Evolutionary conservation across 1,140 invertebrate genomes (phyloP).

Genomic region (Meloidogyne chitwoodi): DNA sequence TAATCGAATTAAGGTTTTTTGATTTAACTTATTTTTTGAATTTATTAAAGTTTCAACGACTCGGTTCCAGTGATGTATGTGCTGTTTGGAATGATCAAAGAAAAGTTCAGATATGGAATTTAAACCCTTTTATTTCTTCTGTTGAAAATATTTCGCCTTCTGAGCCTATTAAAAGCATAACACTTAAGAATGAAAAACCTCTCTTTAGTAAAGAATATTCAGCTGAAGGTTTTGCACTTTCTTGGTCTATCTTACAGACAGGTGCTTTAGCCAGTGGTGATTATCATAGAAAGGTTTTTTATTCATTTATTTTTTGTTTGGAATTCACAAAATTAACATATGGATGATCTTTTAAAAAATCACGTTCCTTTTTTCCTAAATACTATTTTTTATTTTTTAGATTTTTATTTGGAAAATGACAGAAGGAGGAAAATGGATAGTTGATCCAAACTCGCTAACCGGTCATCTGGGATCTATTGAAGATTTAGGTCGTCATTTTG

Average conservation of each 20-base stretch:
- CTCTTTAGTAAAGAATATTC: slow-evolving; percentile 81
- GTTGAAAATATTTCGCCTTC: slow-evolving; percentile 10
- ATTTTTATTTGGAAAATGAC: slow-evolving; percentile 86
- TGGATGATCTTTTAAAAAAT: too few relatives aligned
- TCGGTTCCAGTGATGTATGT: slow-evolving; percentile 31
- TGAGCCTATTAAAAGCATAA: neutral
- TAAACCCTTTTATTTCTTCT: slow-evolving; percentile 17
- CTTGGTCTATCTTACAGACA: slow-evolving; percentile 77
- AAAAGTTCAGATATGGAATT: slow-evolving; percentile 48
- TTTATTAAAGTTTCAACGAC: slow-evolving; percentile 32
- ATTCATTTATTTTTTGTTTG: neutral
- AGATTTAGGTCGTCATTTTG: slow-evolving; percentile 69
- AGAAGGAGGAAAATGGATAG: slow-evolving; percentile 74
- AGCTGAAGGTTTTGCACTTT: slow-evolving; percentile 85
- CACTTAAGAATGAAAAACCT: slow-evolving; percentile 66
- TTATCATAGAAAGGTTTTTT: slow-evolving; percentile 44
- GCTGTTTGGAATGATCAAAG: slow-evolving; percentile 45
- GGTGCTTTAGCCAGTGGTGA: slow-evolving; percentile 65
- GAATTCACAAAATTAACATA: too few relatives aligned
- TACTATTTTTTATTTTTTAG: slow-evolving; percentile 64
- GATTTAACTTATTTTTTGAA: neutral
- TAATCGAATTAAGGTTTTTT: slow-evolving; percentile 42
- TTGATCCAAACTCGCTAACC: slow-evolving; percentile 79
- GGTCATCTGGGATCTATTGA: slow-evolving; percentile 89
- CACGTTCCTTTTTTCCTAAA: too few relatives aligned